These are phyloP conservation scores for Agapostemon virescens DNA, from an alignment of 2,888 invertebrate species.

Conservation along the genomic window DNA sequence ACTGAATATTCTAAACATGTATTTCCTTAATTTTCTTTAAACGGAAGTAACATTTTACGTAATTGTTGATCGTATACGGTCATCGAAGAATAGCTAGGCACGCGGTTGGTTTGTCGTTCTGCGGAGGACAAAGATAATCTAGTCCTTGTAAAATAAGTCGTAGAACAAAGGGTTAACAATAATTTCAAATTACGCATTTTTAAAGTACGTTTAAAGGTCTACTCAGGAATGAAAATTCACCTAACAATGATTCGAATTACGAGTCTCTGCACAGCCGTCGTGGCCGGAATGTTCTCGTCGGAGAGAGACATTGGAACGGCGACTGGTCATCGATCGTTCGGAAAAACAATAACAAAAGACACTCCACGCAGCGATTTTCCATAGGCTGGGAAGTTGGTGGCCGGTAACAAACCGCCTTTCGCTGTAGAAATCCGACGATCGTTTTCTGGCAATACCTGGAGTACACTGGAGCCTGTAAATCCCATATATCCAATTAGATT, in stretches of 20 bases:
- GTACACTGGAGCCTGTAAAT: constrained; percentile 69
- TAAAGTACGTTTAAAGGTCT: not conserved
- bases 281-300: not conserved
- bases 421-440: constrained; percentile 60
- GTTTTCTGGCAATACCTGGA: constrained; percentile 65
- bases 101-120: no score
- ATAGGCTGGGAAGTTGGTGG: constrained; percentile 26
- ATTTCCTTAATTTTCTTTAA: no score
- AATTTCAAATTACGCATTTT: no score
- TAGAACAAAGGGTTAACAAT: no score
- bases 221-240: no score
- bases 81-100: no score
- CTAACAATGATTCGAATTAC: no score
- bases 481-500: constrained; percentile 79
- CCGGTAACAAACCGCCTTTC: constrained; percentile 49
- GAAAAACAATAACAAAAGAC: not conserved
- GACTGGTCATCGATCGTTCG: not conserved
- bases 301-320: not conserved
- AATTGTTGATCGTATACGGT: no score
- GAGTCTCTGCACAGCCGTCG: not conserved
- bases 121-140: no score
- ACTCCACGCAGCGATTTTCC: not conserved
- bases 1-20: no score
- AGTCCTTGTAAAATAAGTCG: no score
- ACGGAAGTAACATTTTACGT: no score